Percentiles rank a stretch among this genome's conserved stretches.
These are phyloP conservation scores for Paratrypauchen microcephalus DNA, from an alignment of 2,797 vertebrate species.

Conservation along the genomic window DNA sequence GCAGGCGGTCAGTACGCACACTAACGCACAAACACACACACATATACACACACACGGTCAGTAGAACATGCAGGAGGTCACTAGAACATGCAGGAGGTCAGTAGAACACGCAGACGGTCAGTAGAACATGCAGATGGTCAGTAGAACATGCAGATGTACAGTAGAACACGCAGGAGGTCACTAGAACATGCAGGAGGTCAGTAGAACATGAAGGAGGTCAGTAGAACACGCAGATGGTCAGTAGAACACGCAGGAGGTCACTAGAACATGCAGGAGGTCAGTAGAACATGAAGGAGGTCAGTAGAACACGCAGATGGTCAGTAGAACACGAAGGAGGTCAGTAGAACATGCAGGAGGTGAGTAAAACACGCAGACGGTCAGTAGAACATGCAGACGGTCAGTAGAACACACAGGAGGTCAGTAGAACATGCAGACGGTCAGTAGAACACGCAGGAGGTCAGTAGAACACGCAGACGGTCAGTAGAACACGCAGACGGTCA, in stretches of 20 bases:
- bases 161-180: not conserved
- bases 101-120: constrained; percentile 41
- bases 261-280: too few relatives aligned
- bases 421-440: not conserved
- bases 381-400: too few relatives aligned
- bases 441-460: not conserved
- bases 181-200: not conserved
- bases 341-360: too few relatives aligned
- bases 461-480: not conserved
- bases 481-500: not conserved
- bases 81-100: constrained; percentile 91
- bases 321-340: too few relatives aligned
- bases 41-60: not conserved
- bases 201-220: too few relatives aligned
- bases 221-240: not conserved
- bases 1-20: constrained; percentile 88
- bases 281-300: too few relatives aligned
- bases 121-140: not conserved
- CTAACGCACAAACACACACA: not conserved
- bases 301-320: too few relatives aligned
- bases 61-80: constrained; percentile 92
- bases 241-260: not conserved
- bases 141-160: not conserved
- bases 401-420: not conserved
- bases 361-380: too few relatives aligned